Base-by-base conservation (phyloP, 2,113 vertebrate species). In the Pseudorectes ferrugineus region DNA sequence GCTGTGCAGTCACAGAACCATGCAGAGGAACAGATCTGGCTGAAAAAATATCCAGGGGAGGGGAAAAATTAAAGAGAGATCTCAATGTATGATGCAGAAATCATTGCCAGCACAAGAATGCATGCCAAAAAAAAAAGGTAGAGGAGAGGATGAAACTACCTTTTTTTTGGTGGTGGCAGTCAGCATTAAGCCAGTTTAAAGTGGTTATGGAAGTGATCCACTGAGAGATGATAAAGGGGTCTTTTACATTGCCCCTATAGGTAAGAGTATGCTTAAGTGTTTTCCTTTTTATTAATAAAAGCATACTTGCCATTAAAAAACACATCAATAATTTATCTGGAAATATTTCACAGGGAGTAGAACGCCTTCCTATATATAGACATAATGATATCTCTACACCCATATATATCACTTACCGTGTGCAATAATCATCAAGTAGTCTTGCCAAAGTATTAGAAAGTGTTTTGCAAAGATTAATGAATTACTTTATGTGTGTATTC, bases 221-320 rank as follows among this genome's bases (percentile, higher is more conserved):
- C 52, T 59, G n/a, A 45, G n/a, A 68, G 48, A 71, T 0, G 0
- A 52, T 9, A 45, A 24, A 88, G 25, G 14, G 38, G 2, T 61
- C 29, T 78, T 67, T 81, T 68, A 45, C 2, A 1, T 48, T 65
- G 38, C 11, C 31, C 48, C 36, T 87, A 21, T 45, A 61, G n/a
- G 24, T 68, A 33, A 57, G 85, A 79, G 13, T 65, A 76, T 55
- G 51, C 49, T 72, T 49, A 57, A 68, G 21, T 68, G 11, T 45
- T 82, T 85, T 28, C 12, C 19, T 94, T 83, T 73, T 88, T 57
- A 31, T 76, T 82, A 79, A 49, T 68, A 71, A 68, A 89, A 78
- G 3, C 3, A 2, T 59, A 78, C 28, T 40, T 46, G 9, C 18
- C 40, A 31, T 70, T 71, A 67, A 86, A 83, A 72, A 3, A 5